These are phyloP conservation scores for Plagiodera versicolora DNA, from an alignment of 2,888 invertebrate genomes.

Conservation along the genomic window DNA sequence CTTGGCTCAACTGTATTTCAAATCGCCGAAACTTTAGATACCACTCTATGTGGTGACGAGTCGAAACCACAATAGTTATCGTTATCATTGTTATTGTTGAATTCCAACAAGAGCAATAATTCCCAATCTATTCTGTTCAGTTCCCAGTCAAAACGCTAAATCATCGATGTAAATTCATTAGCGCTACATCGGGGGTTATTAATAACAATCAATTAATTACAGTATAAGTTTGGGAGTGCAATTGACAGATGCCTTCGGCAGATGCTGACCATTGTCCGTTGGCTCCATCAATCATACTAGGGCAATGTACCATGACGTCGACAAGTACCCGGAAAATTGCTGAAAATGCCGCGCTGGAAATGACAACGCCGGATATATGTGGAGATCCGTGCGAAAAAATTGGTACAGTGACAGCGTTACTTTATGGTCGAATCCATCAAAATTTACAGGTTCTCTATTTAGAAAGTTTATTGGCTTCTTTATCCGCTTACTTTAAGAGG, in stretches of 20 bases:
- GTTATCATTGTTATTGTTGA: too few species aligned
- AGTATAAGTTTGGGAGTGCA: slow-evolving; percentile 33
- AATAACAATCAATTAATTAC: slow-evolving; percentile 30
- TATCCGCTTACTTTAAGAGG: too few species aligned
- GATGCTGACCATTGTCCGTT: slow-evolving; percentile 27
- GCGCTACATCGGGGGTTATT: slow-evolving; percentile 15
- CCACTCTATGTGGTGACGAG: too few species aligned
- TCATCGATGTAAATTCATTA: slow-evolving; percentile 10
- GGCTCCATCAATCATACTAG: slow-evolving; percentile 34
- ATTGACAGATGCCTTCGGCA: slow-evolving; percentile 37
- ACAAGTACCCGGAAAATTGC: slow-evolving; percentile 17
- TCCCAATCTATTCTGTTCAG: too few species aligned
- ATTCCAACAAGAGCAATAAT: too few species aligned
- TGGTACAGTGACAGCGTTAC: background rate
- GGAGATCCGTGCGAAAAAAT: background rate
- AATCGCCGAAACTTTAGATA: too few species aligned
- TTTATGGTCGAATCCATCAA: background rate
- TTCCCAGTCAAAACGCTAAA: background rate
- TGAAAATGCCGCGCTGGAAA: slow-evolving; percentile 15
- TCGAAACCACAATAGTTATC: too few species aligned
- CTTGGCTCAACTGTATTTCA: too few species aligned
- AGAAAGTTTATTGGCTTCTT: too few species aligned
- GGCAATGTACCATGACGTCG: slow-evolving; percentile 26
- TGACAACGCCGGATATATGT: slow-evolving; percentile 23
- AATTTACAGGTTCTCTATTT: too few species aligned